Evolutionary conservation across 2,113 vertebrate genomes (phyloP), one percentile per base, ranked within the genome.

Genomic region (Ursus arctos): DNA sequence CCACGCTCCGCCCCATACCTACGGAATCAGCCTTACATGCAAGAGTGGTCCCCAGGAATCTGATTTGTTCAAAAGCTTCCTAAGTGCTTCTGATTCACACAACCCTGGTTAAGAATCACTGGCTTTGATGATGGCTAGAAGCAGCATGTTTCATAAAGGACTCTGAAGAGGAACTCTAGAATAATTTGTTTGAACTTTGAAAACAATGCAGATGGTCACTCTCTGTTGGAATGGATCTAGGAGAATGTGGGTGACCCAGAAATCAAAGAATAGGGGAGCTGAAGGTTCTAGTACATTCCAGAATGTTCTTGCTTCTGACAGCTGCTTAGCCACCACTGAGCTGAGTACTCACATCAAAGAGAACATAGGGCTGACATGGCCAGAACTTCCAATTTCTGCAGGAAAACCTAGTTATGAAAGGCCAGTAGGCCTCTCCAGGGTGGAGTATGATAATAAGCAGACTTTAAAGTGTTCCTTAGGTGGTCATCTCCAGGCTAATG

Each of bases 41-140:
- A 87, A 94, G 89, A 95, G 92, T 51, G 76, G 80, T 40, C 76
- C 90, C 90, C 65, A 96, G 94, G 92, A 94, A 95, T 94, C 16
- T 69, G 63, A 80, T 53, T 77, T 59, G 76, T 72, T 74, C 88
- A 84, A 95, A 94, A 94, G 88, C 71, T 61, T 84, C 47, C 85
- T 14, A n/a, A 63, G 47, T 86, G 85, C 88, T 94, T 97, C 76
- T 88, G 84, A 96, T 76, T 86, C 95, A 77, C 76, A 90, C 18
- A 71, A 43, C 43, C 65, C 36, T 15, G 49, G 36, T 94, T 88
- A 87, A 95, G 95, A 94, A 72, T n/a, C 84, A 49, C 65, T 26
- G 47, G 59, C 26, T 93, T 72, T 82, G 61, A 71, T 84, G 96
- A 96, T 40, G 82, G 61, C 49, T 40, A 43, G 59, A 47, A 81